A percentile compares a stretch with the other conserved stretches of the same genome.
Evolutionary conservation across 2,797 vertebrate genomes (phyloP).

Genomic region (Paratrypauchen microcephalus): DNA sequence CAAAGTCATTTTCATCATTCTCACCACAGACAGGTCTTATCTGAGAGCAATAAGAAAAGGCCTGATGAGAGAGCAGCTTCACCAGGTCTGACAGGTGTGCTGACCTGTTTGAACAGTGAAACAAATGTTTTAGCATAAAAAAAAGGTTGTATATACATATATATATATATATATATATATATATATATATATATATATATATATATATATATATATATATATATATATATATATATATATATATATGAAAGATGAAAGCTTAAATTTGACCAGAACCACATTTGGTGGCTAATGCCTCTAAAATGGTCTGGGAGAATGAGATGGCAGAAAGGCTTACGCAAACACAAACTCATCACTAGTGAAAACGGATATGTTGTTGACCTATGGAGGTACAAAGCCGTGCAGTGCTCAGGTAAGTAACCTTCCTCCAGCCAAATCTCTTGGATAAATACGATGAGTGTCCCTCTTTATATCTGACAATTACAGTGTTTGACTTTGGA

Average conservation of each 20-base stretch:
- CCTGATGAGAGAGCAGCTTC: not conserved
- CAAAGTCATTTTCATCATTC: constrained; percentile 19
- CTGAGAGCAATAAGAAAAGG: constrained; percentile 46
- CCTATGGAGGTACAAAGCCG: constrained; percentile 68
- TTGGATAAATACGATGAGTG: constrained; percentile 82
- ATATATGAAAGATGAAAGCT: not conserved
- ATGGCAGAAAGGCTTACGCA: constrained; percentile 64
- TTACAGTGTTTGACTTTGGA: constrained; percentile 73
- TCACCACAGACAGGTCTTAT: constrained; percentile 27
- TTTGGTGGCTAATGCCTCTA: constrained; percentile 26
- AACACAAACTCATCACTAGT: constrained; percentile 72
- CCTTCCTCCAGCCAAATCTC: constrained; percentile 76
- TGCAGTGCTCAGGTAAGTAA: constrained; percentile 72
- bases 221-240: too few species aligned
- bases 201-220: too few species aligned
- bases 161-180: too few species aligned
- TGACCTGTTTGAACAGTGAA: too few species aligned
- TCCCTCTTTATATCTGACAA: constrained; percentile 71
- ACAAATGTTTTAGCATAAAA: too few species aligned
- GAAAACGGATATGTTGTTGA: constrained; percentile 78
- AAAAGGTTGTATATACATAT: too few species aligned
- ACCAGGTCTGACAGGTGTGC: not conserved
- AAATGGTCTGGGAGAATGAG: constrained; percentile 52
- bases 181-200: too few species aligned
- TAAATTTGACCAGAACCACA: not conserved